Conservation (phyloP, 2,113 vertebrate genomes). For the Antechinus flavipes region DNA sequence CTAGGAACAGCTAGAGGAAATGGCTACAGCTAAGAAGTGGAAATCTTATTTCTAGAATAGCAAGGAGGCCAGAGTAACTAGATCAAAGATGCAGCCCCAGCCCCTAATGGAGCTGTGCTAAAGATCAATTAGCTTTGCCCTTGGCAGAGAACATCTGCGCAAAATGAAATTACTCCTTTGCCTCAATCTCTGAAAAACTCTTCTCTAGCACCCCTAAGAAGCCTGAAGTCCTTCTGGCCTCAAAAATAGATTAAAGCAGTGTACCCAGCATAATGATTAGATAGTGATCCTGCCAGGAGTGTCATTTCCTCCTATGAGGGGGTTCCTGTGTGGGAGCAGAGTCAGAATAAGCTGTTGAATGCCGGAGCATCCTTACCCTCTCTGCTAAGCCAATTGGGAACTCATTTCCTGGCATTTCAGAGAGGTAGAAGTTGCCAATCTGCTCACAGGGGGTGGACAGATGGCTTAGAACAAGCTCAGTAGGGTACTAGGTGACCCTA, state of each 20-base stretch:
- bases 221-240: slow-evolving; percentile 72
- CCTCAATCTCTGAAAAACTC: slow-evolving; percentile 92
- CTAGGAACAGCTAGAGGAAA: background rate
- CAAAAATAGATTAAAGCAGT: slow-evolving; percentile 78
- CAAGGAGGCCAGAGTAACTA: background rate
- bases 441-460: background rate
- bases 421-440: background rate
- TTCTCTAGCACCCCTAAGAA: slow-evolving; percentile 94
- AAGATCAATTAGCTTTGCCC: slow-evolving; percentile 91
- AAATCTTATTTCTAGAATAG: background rate
- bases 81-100: background rate
- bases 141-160: slow-evolving; percentile 93
- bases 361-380: background rate
- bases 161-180: slow-evolving; percentile 93
- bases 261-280: slow-evolving; percentile 47
- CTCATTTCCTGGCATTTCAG: background rate
- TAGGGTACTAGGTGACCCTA: background rate
- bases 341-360: background rate
- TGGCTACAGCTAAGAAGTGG: background rate
- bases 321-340: background rate
- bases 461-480: background rate
- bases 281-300: background rate
- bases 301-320: background rate
- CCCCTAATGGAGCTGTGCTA: slow-evolving; percentile 80
- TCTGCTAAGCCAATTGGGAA: background rate